phyloP scores from a whole-genome alignment of 1,140 invertebrate species.

The Paralvinella palmiformis region DNA sequence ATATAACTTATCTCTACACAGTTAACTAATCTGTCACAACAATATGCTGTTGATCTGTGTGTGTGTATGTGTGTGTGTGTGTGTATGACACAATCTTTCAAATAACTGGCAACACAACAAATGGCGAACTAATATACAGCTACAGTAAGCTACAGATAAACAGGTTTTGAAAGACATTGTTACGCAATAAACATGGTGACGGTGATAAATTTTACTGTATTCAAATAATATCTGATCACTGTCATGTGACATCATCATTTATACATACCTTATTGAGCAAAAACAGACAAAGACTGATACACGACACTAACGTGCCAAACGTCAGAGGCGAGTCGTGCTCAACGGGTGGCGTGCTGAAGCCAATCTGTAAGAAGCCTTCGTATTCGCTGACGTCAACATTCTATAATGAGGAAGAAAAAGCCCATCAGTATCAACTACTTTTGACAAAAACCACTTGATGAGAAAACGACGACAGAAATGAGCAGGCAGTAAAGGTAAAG shows the following conservation, averaged over 20 bases:
- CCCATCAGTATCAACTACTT: background rate
- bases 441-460: constrained; percentile 7
- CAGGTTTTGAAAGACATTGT: too few species aligned
- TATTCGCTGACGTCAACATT: constrained; percentile 38
- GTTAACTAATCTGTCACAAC: background rate
- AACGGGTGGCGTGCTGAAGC: constrained; percentile 41
- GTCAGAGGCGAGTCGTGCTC: constrained; percentile 35
- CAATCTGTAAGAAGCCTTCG: constrained; percentile 34
- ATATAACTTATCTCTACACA: too few species aligned
- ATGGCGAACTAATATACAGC: too few species aligned
- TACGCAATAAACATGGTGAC: background rate
- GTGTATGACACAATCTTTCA: too few species aligned
- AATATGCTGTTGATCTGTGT: background rate
- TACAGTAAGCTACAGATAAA: too few species aligned
- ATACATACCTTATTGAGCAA: constrained; percentile 36
- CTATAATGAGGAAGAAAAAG: constrained; percentile 25
- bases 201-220: background rate
- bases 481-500: too few species aligned
- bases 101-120: too few species aligned
- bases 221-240: background rate
- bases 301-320: constrained; percentile 44
- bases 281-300: constrained; percentile 38
- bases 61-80: background rate
- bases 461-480: too few species aligned
- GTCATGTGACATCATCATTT: background rate